Evolutionary conservation across 2,797 vertebrate species (phyloP), one percentile per base, ranked within the genome.

Genomic region (Sciurus carolinensis): DNA sequence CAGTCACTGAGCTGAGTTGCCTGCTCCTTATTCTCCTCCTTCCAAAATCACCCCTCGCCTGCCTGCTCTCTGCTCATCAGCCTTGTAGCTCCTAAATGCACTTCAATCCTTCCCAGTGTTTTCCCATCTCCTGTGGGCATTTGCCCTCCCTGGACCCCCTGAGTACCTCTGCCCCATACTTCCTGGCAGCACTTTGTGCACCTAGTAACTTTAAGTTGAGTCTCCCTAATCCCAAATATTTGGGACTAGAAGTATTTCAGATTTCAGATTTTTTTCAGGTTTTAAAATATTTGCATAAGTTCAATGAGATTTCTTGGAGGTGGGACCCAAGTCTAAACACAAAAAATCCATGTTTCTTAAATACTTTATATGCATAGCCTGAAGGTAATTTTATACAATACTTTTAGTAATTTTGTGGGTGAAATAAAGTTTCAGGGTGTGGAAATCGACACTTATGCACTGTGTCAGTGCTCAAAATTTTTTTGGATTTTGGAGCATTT

Each of bases 71-170:
- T n/a, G n/a, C 9, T 13, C 24, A 30, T 47, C 15, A 44, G 36
- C 52, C 26, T 59, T 42, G 52, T 44, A 62, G 80, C 81, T 44
- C 42, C 14, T 62, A 39, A 79, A 54, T 11, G 14, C 57, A 13
- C 82, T n/a, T 14, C 4, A 3, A 0, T 4, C n/a, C 24, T 67
- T 33, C 3, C 9, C 6, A 26, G 57, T 24, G 28, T 22, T 54
- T 62, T 54, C 42, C 17, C 1, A 0, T n/a, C 28, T 90, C 62
- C 54, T 10, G 6, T 17, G 42, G 50, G 76, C 26, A 28, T 59
- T n/a, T 30, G 17, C 77, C 66, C 33, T 69, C 39, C 67, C 30
- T 13, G 17, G 44, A n/a, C 17, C 28, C 62, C 13, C 67, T 71
- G n/a, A 71, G 33, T 11, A 83, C 10, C 24, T 15, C 18, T 54